Percentiles rank a stretch among this genome's conserved stretches.
These are phyloP conservation scores for Melanocharis versteri DNA, from an alignment of 2,113 vertebrate species.

Conservation along the genomic window DNA sequence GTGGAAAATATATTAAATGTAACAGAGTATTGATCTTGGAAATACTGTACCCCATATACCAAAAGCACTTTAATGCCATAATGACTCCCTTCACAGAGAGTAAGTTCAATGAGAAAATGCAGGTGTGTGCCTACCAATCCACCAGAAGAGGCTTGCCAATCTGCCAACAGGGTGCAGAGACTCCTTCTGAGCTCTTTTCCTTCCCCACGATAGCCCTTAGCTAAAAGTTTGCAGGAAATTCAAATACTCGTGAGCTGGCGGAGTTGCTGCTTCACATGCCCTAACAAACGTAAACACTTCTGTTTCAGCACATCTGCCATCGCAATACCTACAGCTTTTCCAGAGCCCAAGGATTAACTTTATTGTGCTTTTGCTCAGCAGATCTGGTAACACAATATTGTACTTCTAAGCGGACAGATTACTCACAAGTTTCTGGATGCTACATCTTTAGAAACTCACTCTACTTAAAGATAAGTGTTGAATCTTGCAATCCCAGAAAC, in stretches of 20 bases:
- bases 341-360: conserved; percentile 75
- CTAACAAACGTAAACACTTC: conserved; percentile 47
- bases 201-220: neutral
- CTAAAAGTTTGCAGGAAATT: conserved; percentile 44
- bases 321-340: conserved; percentile 61
- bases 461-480: conserved; percentile 71
- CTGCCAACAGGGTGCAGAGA: neutral
- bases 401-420: conserved; percentile 67
- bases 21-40: neutral
- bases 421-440: conserved; percentile 74
- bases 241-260: neutral
- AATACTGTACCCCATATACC: neutral
- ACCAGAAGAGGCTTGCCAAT: neutral
- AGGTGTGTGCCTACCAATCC: neutral
- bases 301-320: conserved; percentile 73
- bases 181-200: neutral
- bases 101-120: neutral
- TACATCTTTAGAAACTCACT: conserved; percentile 71
- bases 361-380: conserved; percentile 71
- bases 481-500: conserved; percentile 69
- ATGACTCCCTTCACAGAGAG: neutral
- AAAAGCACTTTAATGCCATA: neutral
- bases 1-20: neutral
- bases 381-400: conserved; percentile 76
- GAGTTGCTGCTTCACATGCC: conserved; percentile 12